Evolutionary conservation across 2,888 invertebrate genomes (phyloP), one percentile per base, ranked within the genome.

Genomic region (Limenitis arthemis): DNA sequence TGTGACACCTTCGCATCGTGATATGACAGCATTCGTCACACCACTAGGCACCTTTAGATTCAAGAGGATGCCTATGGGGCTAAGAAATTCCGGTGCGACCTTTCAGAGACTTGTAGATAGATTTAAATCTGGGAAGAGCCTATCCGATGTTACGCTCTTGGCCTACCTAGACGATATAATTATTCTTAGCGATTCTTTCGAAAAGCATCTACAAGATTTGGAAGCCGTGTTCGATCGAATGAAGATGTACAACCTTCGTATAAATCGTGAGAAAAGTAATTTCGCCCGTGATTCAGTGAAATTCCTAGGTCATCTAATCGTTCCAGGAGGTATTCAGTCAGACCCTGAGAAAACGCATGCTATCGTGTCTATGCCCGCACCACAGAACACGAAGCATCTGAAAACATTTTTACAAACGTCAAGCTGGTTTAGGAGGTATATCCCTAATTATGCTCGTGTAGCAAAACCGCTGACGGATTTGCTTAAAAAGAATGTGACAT

Each of bases 271-370:
- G n/a, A 71, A 72, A 56, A 62, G 65, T 39, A 20, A n/a, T 6
- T 67, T 67, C 31, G 61, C 60, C 5, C 40, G 61, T 0, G 55
- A 58, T 30, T 58, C 59, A 1, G 63, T 71, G 0, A 70, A 66
- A 34, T 70, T 65, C 34, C 50, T 70, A 0, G 67, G 68, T 0
- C 71, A 69, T 48, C 54, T 69, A 3, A 63, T 71, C 5, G 61
- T 65, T 0, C 62, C 57, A 5, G 61, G 62, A 4, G 68, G 69
- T 8, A 42, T 66, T 6, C 48, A 55, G 12, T 43, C 55, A 11
- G 68, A 72, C 42, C 64, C 67, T 0, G 64, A 61, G 0, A 70
- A 72, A 46, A 65, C 62, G 0, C 8, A 60, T 0, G 69, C 66
- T 0, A 66, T 72, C 0, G 9, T 37, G 0, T 39, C 62, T 12